Evolutionary conservation across 2,797 vertebrate species (phyloP), one percentile per base, ranked within the genome.

Genomic region (Phataginus tetradactyla): DNA sequence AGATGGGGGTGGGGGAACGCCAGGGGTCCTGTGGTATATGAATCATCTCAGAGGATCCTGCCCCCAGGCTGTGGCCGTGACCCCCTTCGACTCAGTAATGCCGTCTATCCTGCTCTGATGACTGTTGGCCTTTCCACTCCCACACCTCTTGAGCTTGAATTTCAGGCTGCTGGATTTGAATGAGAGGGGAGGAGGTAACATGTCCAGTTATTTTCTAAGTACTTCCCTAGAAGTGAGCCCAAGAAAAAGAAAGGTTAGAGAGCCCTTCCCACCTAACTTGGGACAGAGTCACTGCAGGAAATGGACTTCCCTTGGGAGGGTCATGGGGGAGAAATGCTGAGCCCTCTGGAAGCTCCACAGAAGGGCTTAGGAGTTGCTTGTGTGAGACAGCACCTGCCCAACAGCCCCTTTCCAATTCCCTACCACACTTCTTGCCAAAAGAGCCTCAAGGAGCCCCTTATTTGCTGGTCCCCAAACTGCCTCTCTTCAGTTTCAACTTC

Each of bases 401-500:
- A 20, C 3, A 32, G 34, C 17, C 7, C 15, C 39, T 72, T 71
- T 21, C 49, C n/a, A 42, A 14, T 23, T 61, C 49, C 42, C 49
- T 21, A 64, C 39, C 1, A 13, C 4, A 3, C 53, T 2, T 93
- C 57, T 49, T 68, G 79, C 27, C 45, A 21, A 61, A 78, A 68
- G 32, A 37, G 3, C 5, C 21, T 64, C 3, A 1, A 64, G 3
- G 15, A 71, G 4, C 13, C 53, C 32, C 10, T 55, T 88, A 27
- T 77, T 39, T 61, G 61, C 51, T 18, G 53, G 12, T 11, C 51
- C 66, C 59, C 39, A 85, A 91, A 27, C 61, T 27, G 23, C 69
- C 39, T 94, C 57, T 61, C 68, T 95, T 89, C 10, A 74, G n/a
- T 79, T 66, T 23, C 39, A 49, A 37, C 20, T 80, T 90, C 71